A percentile compares a stretch with the other conserved stretches of the same genome.
phyloP scores from a whole-genome alignment of 2,888 invertebrate genomes.

The Sepioteuthis lessoniana region DNA sequence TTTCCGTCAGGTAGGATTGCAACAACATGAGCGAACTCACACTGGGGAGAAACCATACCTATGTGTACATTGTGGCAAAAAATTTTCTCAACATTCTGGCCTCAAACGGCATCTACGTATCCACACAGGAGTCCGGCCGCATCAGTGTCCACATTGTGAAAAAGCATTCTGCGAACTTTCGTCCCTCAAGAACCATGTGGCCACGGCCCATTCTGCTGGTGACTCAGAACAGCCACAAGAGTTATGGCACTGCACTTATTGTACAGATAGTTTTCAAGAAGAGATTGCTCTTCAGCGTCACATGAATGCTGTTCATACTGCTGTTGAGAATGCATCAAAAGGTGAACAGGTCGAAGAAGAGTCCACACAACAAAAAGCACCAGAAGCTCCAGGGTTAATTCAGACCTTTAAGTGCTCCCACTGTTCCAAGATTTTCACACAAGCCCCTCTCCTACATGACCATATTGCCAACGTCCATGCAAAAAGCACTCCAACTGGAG shows the following conservation, averaged over 20 bases:
- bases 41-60: constrained; percentile 42
- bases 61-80: constrained; percentile 37
- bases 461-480: background rate
- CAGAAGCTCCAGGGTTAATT: background rate
- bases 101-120: constrained; percentile 42
- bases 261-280: constrained; percentile 41
- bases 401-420: background rate
- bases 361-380: background rate
- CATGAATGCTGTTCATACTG: constrained; percentile 24
- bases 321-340: background rate
- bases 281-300: constrained; percentile 38
- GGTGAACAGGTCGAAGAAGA: background rate
- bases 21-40: constrained; percentile 40
- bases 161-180: constrained; percentile 40
- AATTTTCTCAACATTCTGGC: constrained; percentile 21
- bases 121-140: constrained; percentile 39
- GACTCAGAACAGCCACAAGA: background rate
- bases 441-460: constrained; percentile 25
- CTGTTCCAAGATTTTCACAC: background rate
- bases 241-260: constrained; percentile 42
- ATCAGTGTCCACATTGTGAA: constrained; percentile 12
- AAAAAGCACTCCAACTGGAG: background rate
- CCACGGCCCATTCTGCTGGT: background rate
- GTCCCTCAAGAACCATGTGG: constrained; percentile 38
- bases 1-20: constrained; percentile 1